Evolutionary conservation across 2,888 invertebrate species (phyloP).

Genomic region (Phyllotreta striolata): DNA sequence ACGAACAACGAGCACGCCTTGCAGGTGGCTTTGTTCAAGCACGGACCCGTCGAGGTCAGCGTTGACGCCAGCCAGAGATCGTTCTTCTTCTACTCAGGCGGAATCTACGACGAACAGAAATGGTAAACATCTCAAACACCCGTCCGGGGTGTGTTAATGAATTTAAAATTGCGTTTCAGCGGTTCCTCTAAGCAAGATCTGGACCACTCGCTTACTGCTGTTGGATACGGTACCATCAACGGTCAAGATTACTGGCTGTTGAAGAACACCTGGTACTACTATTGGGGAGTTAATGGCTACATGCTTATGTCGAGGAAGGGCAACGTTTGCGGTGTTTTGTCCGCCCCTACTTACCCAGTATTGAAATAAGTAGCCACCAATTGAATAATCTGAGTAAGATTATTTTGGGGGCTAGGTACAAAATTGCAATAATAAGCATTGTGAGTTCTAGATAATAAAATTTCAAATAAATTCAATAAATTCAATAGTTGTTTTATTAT

Average conservation of each 20-base stretch:
- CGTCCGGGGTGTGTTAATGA: too few species aligned
- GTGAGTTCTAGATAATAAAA: too few species aligned
- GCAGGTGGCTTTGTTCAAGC: slow-evolving; percentile 81
- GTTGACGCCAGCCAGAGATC: slow-evolving; percentile 90
- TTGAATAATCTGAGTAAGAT: too few species aligned
- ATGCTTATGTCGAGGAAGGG: slow-evolving; percentile 87
- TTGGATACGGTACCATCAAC: slow-evolving; percentile 87
- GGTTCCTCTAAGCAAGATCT: slow-evolving; percentile 80
- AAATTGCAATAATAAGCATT: too few species aligned
- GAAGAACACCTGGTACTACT: slow-evolving; percentile 96
- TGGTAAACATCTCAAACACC: slow-evolving; percentile 64
- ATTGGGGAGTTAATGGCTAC: slow-evolving; percentile 97
- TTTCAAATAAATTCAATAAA: too few species aligned
- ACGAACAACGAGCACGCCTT: slow-evolving; percentile 75
- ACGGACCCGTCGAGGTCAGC: slow-evolving; percentile 91
- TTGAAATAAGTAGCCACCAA: too few species aligned
- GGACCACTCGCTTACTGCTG: slow-evolving; percentile 93
- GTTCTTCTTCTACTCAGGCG: slow-evolving; percentile 93
- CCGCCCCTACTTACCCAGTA: slow-evolving; percentile 76
- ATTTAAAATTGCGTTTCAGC: slow-evolving; percentile 56
- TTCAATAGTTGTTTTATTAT: too few species aligned
- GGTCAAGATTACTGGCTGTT: slow-evolving; percentile 91
- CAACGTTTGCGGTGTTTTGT: slow-evolving; percentile 93
- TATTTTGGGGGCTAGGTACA: neutral
- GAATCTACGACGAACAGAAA: slow-evolving; percentile 84